These are phyloP conservation scores for Antitype chi DNA, from an alignment of 2,888 invertebrate species.

Conservation along the genomic window DNA sequence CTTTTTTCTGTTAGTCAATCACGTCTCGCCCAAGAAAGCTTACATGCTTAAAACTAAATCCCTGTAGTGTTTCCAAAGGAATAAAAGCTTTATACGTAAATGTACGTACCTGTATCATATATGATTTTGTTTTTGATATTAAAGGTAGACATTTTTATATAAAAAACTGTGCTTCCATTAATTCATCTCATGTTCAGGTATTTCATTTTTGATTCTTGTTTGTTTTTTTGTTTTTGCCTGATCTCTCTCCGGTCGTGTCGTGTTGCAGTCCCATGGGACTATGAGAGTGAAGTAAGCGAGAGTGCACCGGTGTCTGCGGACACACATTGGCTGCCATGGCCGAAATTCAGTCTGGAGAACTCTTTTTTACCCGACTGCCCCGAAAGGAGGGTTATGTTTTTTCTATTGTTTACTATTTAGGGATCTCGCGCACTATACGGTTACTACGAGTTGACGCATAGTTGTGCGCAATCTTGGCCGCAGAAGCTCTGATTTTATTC, in stretches of 20 bases:
- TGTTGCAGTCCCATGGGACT: not conserved
- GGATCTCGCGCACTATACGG: not conserved
- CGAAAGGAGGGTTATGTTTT: no score
- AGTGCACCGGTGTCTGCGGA: no score
- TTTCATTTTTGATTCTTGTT: not conserved
- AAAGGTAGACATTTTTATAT: not conserved
- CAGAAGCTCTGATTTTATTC: not conserved
- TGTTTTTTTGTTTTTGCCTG: not conserved
- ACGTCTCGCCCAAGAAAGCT: slow-evolving; percentile 12
- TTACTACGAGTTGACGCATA: not conserved
- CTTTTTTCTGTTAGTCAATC: slow-evolving; percentile 46
- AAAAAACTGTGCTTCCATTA: not conserved
- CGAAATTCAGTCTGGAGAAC: no score
- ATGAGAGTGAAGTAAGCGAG: not conserved
- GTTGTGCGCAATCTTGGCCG: not conserved
- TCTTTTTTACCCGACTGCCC: no score
- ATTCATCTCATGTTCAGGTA: not conserved
- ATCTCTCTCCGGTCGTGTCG: not conserved
- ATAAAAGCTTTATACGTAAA: not conserved
- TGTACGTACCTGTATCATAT: no score
- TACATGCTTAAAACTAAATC: slow-evolving; percentile 26
- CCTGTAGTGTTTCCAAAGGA: not conserved
- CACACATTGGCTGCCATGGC: not conserved
- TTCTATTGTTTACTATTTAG: not conserved
- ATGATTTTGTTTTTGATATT: not conserved